Evolutionary conservation across 2,888 invertebrate species (phyloP), one percentile per base, ranked within the genome.

Genomic region (Tigriopus californicus): DNA sequence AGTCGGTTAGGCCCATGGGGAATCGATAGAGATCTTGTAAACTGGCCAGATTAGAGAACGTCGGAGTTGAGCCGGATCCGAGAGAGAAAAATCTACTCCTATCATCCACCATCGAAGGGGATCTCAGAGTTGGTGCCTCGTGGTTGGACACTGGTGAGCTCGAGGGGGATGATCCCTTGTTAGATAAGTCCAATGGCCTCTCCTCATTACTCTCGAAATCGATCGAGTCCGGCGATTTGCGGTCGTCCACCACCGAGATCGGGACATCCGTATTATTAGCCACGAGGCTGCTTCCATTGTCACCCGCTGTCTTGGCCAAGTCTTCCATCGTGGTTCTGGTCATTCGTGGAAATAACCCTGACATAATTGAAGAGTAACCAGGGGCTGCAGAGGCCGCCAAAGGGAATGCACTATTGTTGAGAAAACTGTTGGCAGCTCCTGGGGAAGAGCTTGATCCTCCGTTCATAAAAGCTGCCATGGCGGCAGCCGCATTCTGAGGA

Each of bases 131-230:
- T 3, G 15, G 20, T 15, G 42, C 56, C 11, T 56, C 56, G 11
- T 56, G 42, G 18, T 15, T 41, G 12, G 56, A 46, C 22, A 20
- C 22, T 12, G 52, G 79, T 1, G 82, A 82, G 15, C 81, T 82
- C 60, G 76, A 76, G 20, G 76, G 67, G 48, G 61, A 59, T n/a
- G 61, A 80, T 66, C 83, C 84, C 68, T 88, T 90, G 6, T 88
- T 80, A 2, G 90, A 90, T 65, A 95, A 77, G 72, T 95, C 94
- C 61, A 95, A 73, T 1, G 95, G 94, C 44, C 52, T 40, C 15
- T 53, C 42, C 6, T 52, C 41, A 25, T 52, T 44, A 5, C 46
- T 33, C 6, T 56, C 56, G 10, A 46, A 56, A 22, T 20, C 24
- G 22, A 46, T 56, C 11, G 46, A 46, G 44, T 56, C 20, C 15